Evolutionary conservation across 2,888 invertebrate genomes (phyloP).

Genomic region (Drosophila niveifrons): DNA sequence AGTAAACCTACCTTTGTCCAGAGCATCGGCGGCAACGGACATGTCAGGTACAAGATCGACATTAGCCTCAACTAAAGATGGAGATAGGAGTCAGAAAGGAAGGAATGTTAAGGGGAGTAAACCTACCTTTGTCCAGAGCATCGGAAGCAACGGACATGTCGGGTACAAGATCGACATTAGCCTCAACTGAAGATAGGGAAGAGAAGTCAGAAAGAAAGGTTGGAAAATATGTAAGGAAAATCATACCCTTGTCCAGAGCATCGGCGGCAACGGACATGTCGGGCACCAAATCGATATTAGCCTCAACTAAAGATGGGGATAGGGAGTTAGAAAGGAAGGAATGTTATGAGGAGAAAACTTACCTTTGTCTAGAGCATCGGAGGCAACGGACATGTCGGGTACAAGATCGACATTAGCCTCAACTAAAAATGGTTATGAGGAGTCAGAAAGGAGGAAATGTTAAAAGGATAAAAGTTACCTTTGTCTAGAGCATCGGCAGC

Average conservation of each 20-base stretch:
- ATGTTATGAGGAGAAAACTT: not conserved
- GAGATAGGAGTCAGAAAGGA: not conserved
- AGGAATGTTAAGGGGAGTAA: too few relatives aligned
- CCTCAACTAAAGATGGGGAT: conserved; percentile 4
- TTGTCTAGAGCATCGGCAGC: conserved; percentile 57
- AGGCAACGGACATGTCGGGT: conserved; percentile 47
- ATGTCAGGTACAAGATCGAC: conserved; percentile 43
- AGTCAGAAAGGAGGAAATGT: too few relatives aligned
- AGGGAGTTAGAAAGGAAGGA: too few relatives aligned
- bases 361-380: conserved; percentile 29
- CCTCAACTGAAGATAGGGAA: conserved; percentile 3
- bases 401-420: conserved; percentile 16
- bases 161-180: conserved; percentile 35
- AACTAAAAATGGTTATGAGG: too few relatives aligned
- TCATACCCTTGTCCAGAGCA: conserved; percentile 37
- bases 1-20: conserved; percentile 30
- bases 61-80: not conserved
- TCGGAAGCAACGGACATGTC: too few relatives aligned
- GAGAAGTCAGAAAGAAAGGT: not conserved
- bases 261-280: conserved; percentile 56
- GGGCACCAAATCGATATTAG: conserved; percentile 22
- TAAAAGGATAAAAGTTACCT: too few relatives aligned
- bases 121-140: too few relatives aligned
- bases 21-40: conserved; percentile 60
- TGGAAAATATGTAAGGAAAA: too few relatives aligned